Conservation (phyloP, 2,797 vertebrate species). For the Enteromius paludinosus region DNA sequence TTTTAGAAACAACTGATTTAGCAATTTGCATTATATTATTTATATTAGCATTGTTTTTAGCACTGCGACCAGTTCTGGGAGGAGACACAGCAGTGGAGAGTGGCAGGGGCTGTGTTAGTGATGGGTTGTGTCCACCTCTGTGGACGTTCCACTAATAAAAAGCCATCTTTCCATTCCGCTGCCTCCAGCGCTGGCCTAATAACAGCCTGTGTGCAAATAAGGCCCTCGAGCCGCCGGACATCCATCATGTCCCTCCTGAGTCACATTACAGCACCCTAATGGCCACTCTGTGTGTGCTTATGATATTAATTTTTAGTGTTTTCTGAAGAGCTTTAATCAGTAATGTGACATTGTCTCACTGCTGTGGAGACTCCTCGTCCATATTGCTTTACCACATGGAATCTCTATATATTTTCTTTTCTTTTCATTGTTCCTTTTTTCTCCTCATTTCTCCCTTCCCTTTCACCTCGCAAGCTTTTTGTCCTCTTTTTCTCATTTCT, state of each 20-base stretch:
- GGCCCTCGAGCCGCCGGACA: conserved; percentile 89
- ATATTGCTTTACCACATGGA: conserved; percentile 55
- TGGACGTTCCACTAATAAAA: conserved; percentile 94
- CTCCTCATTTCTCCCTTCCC: too few species aligned
- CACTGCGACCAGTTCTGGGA: conserved; percentile 70
- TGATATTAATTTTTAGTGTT: conserved; percentile 97
- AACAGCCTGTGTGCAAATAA: conserved; percentile 96
- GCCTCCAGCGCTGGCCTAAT: conserved; percentile 93
- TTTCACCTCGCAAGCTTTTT: too few species aligned
- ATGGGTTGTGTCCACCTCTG: conserved; percentile 91
- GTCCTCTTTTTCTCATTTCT: too few species aligned
- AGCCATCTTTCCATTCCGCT: conserved; percentile 77
- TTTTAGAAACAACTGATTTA: neutral
- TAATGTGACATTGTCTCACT: conserved; percentile 92
- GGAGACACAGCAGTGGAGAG: conserved; percentile 57
- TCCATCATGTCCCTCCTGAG: conserved; percentile 95
- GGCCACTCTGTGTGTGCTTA: conserved; percentile 94
- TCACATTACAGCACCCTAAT: conserved; percentile 97
- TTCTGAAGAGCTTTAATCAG: conserved; percentile 93
- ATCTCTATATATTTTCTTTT: too few species aligned
- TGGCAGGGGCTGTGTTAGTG: conserved; percentile 75
- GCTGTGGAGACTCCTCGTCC: conserved; percentile 82
- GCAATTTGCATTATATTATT: neutral
- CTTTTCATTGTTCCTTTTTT: too few species aligned
- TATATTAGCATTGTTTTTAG: neutral